A percentile compares a stretch with the other conserved stretches of the same genome.
phyloP scores from a whole-genome alignment of 2,888 invertebrate species.

The Agrotis ipsilon region DNA sequence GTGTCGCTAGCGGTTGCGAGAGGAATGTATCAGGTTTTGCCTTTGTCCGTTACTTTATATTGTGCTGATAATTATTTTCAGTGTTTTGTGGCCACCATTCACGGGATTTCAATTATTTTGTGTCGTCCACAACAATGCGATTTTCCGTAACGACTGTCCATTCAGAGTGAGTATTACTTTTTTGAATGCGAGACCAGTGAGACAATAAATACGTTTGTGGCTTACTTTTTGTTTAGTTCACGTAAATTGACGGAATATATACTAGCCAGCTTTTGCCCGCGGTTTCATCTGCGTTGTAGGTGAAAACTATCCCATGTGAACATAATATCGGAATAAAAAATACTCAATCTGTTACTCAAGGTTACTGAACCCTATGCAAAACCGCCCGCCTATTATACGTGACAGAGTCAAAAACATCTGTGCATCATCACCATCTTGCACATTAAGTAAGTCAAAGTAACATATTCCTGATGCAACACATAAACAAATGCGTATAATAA shows the following conservation, averaged over 20 bases:
- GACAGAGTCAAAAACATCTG: too few species aligned
- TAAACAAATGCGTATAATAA: not conserved
- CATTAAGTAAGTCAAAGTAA: too few species aligned
- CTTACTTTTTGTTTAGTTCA: conserved; percentile 3
- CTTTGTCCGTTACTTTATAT: conserved; percentile 36
- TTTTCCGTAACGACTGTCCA: conserved; percentile 23
- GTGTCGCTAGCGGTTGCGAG: conserved; percentile 36
- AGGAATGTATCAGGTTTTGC: conserved; percentile 44
- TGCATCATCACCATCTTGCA: too few species aligned
- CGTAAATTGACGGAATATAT: not conserved
- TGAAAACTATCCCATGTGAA: too few species aligned
- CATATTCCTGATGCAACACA: not conserved
- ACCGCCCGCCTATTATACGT: too few species aligned
- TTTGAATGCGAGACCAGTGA: not conserved
- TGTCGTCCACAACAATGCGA: conserved; percentile 20
- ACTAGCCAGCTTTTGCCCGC: too few species aligned
- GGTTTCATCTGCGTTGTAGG: too few species aligned
- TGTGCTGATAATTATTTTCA: conserved; percentile 55
- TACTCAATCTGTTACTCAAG: too few species aligned
- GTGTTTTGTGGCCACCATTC: conserved; percentile 39
- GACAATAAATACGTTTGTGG: conserved; percentile 1
- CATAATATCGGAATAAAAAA: too few species aligned
- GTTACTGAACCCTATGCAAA: too few species aligned
- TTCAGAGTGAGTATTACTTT: conserved; percentile 11
- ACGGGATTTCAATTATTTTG: conserved; percentile 48